phyloP scores from a whole-genome alignment of 2,113 vertebrate genomes.

The Scartelaos histophorus region DNA sequence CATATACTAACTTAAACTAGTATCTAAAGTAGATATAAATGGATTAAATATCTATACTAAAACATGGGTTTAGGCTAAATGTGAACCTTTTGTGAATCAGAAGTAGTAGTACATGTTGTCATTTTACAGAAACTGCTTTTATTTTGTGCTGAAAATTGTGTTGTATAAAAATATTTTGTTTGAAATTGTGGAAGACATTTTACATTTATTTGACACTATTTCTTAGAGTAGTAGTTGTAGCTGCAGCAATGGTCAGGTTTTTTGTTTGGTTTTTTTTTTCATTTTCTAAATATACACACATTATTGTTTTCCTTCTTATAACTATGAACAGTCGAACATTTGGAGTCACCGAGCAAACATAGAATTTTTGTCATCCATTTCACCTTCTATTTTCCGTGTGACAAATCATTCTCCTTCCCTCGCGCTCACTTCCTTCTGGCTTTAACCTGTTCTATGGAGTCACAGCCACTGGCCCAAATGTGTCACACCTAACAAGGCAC shows the following conservation, averaged over 20 bases:
- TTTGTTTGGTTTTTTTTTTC: background rate
- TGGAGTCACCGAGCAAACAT: background rate
- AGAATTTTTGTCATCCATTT: slow-evolving; percentile 22
- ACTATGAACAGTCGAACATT: background rate
- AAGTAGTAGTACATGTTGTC: too few relatives aligned
- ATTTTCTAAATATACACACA: background rate
- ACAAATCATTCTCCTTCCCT: slow-evolving; percentile 62
- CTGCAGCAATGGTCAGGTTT: too few relatives aligned
- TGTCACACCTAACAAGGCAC: slow-evolving; percentile 73
- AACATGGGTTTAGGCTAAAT: too few relatives aligned
- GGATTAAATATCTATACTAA: too few relatives aligned
- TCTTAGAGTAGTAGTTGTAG: background rate
- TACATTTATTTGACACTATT: background rate
- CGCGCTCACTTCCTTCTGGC: slow-evolving; percentile 19
- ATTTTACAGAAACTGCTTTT: too few relatives aligned
- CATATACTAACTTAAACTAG: background rate
- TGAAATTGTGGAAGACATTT: background rate
- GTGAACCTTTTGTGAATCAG: too few relatives aligned
- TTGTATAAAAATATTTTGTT: too few relatives aligned
- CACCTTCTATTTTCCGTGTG: slow-evolving; percentile 67
- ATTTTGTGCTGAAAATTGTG: too few relatives aligned
- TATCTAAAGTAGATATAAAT: too few relatives aligned
- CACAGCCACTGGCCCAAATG: slow-evolving; percentile 65
- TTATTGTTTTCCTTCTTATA: background rate
- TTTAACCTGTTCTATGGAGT: slow-evolving; percentile 60